A percentile compares a stretch with the other conserved stretches of the same genome.
Evolutionary conservation across 1,140 invertebrate species (phyloP).

Genomic region (Bombus superbus): DNA sequence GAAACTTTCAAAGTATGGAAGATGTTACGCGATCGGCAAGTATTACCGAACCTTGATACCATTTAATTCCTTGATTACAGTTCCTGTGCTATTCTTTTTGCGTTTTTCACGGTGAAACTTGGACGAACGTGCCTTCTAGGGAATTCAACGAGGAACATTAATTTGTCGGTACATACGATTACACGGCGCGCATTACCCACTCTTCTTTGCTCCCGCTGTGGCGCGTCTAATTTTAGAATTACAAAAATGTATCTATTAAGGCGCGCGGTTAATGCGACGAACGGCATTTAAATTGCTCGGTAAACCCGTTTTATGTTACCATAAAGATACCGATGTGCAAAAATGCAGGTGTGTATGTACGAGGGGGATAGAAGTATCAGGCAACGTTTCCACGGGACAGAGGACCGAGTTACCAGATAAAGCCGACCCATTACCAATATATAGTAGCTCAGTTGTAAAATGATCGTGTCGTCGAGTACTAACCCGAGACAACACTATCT

Average conservation of each 20-base stretch:
- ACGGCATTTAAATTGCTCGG: conserved; percentile 56
- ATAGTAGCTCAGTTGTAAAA: conserved; percentile 58
- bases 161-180: conserved; percentile 10
- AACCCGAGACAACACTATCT: conserved; percentile 53
- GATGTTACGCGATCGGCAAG: too few species aligned
- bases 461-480: conserved; percentile 49
- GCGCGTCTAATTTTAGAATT: conserved; percentile 49
- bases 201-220: too few species aligned
- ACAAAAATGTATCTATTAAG: conserved; percentile 39
- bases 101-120: not conserved
- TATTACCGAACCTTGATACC: too few species aligned
- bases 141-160: not conserved
- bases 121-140: not conserved
- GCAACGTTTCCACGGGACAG: conserved; percentile 20
- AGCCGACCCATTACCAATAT: conserved; percentile 55
- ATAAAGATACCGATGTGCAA: conserved; percentile 64
- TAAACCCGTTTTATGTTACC: conserved; percentile 59
- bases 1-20: too few species aligned
- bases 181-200: not conserved
- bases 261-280: conserved; percentile 62
- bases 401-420: conserved; percentile 46
- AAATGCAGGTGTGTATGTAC: conserved; percentile 45
- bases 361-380: conserved; percentile 1
- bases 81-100: too few species aligned
- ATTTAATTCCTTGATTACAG: too few species aligned